Evolutionary conservation across 2,113 vertebrate genomes (phyloP).

Genomic region (Poicephalus gulielmi): DNA sequence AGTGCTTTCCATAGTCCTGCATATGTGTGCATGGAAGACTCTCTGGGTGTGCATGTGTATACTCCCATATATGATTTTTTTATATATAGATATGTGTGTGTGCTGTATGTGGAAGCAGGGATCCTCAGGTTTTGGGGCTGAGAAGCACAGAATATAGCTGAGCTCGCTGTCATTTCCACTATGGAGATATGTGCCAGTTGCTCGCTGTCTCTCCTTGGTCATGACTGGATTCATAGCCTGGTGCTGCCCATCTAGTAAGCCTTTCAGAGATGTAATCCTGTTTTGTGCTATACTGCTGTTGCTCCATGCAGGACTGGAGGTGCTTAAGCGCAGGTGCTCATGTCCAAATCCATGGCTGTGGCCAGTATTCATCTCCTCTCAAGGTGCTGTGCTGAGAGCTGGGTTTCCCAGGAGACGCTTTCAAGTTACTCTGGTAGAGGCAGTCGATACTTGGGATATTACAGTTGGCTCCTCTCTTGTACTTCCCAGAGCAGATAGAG

Average conservation of each 20-base stretch:
- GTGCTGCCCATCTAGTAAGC: neutral
- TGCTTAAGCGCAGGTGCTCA: neutral
- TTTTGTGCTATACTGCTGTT: accelerated
- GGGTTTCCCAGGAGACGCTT: neutral
- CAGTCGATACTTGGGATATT: accelerated
- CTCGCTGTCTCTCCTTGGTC: neutral
- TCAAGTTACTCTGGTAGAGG: neutral
- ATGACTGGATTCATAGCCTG: accelerated
- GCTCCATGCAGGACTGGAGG: accelerated
- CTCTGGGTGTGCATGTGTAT: accelerated
- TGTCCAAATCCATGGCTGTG: neutral
- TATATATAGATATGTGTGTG: accelerated
- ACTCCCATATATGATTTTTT: neutral
- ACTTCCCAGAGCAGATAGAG: neutral
- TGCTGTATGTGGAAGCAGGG: neutral
- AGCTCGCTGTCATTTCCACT: neutral
- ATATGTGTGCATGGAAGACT: accelerated
- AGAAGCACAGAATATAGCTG: neutral
- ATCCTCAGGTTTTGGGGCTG: neutral
- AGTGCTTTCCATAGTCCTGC: neutral
- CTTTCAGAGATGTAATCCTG: too few species aligned
- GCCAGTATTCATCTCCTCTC: neutral
- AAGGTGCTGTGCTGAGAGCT: neutral
- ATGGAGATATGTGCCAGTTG: neutral
- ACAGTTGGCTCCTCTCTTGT: neutral